These are phyloP conservation scores for Bactericera cockerelli DNA, from an alignment of 1,140 invertebrate genomes.

Conservation along the genomic window DNA sequence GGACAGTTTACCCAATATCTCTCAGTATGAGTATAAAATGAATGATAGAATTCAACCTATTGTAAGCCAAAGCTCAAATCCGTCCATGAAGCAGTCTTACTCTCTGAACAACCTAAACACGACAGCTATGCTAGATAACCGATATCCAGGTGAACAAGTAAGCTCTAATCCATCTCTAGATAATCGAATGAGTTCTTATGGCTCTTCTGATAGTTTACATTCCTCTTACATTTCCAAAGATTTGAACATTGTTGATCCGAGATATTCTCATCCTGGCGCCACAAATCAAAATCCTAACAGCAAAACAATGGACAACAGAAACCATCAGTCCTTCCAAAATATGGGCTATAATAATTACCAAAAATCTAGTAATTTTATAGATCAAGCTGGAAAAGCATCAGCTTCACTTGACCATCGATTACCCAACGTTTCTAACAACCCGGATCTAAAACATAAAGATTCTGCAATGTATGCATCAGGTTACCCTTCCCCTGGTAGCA, in stretches of 20 bases:
- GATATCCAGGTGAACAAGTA: not conserved
- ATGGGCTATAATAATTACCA: not conserved
- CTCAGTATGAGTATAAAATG: not conserved
- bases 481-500: not conserved
- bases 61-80: not conserved
- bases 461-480: not conserved
- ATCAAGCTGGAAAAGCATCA: not conserved
- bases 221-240: not conserved
- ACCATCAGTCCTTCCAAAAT: not conserved
- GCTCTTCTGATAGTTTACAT: not conserved
- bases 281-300: too few relatives aligned
- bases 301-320: too few relatives aligned
- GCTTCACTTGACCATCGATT: not conserved
- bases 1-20: not conserved
- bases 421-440: not conserved
- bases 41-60: not conserved
- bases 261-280: not conserved
- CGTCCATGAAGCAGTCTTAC: conserved; percentile 7
- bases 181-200: not conserved
- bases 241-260: not conserved
- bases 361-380: not conserved
- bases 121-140: not conserved
- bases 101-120: not conserved
- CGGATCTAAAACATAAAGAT: too few relatives aligned
- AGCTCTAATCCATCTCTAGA: not conserved